A percentile compares a stretch with the other conserved stretches of the same genome.
phyloP scores from a whole-genome alignment of 2,888 invertebrate genomes.

The Mayetiola destructor region DNA sequence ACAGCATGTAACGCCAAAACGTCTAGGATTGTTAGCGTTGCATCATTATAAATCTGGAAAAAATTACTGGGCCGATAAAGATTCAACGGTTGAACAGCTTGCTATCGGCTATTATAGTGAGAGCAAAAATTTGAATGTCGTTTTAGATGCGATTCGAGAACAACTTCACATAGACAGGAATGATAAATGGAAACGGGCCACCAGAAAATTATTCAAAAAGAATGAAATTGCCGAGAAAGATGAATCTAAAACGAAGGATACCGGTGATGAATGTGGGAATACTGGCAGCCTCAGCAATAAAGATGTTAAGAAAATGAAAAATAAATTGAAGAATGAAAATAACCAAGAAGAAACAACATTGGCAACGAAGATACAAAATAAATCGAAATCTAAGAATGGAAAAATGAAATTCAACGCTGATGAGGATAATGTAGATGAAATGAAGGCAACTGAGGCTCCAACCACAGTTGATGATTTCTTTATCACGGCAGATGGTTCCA shows the following conservation, averaged over 20 bases:
- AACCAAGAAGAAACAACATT: neutral
- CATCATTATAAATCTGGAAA: neutral
- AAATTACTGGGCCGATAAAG: neutral
- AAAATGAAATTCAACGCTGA: neutral
- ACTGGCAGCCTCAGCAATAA: neutral
- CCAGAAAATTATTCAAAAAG: neutral
- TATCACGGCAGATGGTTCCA: neutral
- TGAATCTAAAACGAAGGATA: neutral
- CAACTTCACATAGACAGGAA: neutral
- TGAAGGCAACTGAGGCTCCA: neutral
- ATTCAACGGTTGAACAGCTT: neutral
- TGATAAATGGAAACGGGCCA: neutral
- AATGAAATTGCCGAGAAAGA: neutral
- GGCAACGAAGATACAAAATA: neutral
- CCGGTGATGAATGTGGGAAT: neutral
- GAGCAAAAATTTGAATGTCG: neutral
- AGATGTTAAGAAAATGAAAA: neutral
- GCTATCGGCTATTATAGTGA: neutral
- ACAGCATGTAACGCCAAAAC: neutral
- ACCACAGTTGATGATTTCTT: slow-evolving; percentile 6
- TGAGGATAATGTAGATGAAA: neutral
- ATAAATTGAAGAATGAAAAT: neutral
- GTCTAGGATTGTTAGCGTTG: neutral
- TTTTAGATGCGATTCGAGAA: neutral
- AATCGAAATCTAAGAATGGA: neutral